These are phyloP conservation scores for Ochotona curzoniae DNA, from an alignment of 2,113 vertebrate genomes.

Conservation along the genomic window DNA sequence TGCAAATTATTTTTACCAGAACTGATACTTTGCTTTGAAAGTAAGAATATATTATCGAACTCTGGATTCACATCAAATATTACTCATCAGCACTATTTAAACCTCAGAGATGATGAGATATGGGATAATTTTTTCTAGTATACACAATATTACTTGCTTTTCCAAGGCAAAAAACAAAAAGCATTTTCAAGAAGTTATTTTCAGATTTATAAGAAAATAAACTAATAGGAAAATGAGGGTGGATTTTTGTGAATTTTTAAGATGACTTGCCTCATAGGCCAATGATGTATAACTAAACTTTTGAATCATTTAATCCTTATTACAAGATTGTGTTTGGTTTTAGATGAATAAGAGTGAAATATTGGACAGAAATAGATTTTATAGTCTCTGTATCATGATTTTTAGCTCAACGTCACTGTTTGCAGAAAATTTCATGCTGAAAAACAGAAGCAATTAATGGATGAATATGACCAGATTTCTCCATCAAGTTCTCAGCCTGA, in stretches of 20 bases:
- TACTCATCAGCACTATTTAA: neutral
- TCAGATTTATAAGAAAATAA: slow-evolving; percentile 82
- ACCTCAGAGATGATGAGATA: neutral
- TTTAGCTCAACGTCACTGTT: too few species aligned
- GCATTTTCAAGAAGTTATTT: slow-evolving; percentile 89
- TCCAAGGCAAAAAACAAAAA: slow-evolving; percentile 89
- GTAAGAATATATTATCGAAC: neutral
- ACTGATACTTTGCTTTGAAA: slow-evolving; percentile 45
- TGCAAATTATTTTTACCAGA: slow-evolving; percentile 11
- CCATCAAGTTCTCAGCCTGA: too few species aligned
- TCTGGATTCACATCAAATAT: slow-evolving; percentile 21
- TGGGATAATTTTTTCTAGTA: slow-evolving; percentile 4
- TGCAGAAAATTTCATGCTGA: too few species aligned
- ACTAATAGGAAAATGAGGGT: slow-evolving; percentile 66
- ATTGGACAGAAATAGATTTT: too few species aligned
- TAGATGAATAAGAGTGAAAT: neutral
- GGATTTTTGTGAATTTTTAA: slow-evolving; percentile 63
- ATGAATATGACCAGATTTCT: too few species aligned
- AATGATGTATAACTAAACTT: neutral
- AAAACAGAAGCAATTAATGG: too few species aligned
- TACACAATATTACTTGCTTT: slow-evolving; percentile 44
- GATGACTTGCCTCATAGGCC: slow-evolving; percentile 61
- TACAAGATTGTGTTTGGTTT: slow-evolving; percentile 74
- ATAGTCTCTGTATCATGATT: too few species aligned
- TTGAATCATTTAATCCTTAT: slow-evolving; percentile 32